Base-by-base conservation (phyloP, 1,140 invertebrate genomes). In the Colletes gigas region DNA sequence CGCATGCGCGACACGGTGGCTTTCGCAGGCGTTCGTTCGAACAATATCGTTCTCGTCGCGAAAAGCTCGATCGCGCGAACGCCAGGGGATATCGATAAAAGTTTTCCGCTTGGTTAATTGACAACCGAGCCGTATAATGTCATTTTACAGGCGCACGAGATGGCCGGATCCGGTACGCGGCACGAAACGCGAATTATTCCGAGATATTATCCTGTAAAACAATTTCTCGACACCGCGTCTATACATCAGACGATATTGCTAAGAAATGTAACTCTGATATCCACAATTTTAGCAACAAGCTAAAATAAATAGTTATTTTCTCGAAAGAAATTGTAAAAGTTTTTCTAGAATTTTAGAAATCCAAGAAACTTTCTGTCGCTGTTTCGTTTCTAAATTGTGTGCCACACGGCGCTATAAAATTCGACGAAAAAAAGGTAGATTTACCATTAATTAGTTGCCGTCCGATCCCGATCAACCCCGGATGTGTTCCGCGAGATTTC, bases 401-500 rank as follows among this genome's bases (percentile, higher is more conserved):
- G 30, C 30, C 30, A 30, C 2, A 30, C 30, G 44, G 9, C 3
- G 44, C 6, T 47, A 47, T 17, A 14, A 17, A 47, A 76, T 4
- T 9, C 39, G 55, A 67, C 10, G 50, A 69, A 15, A 50, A 72
- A 47, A 84, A 79, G 84, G 79, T 47, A 47, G 68, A 54, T 70
- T 63, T 74, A 71, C 59, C 52, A 67, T 65, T 30, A 85, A 82
- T 80, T 83, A 88, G 83, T 76, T 74, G 39, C 30, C 76, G 80
- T 82, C 81, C 73, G 75, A 66, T 17, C 0, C 19, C 41, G 66
- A 65, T 57, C 59, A 59, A 63, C 59, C 41, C n/a, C 30, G 69
- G 65, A 77, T 69, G 74, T 52, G 52, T 80, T 80, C 71, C 78
- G 57, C 82, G 44, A 59, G 78, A 72, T 86, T 85, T 81, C 84